phyloP scores from a whole-genome alignment of 1,140 invertebrate genomes.

The Bombus haemorrhoidalis region DNA sequence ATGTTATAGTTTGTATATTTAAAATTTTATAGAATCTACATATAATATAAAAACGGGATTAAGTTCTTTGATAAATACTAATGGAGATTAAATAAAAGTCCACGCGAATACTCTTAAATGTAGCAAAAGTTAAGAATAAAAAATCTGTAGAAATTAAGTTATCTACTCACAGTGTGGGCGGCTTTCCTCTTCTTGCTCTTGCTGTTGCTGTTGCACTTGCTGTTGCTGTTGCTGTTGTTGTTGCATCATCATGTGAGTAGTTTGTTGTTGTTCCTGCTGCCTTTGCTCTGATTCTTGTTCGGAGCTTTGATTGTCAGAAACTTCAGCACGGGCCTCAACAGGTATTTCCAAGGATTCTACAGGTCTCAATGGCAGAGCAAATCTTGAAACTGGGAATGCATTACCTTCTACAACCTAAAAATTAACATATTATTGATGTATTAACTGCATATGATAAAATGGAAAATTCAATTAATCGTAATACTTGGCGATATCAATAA shows the following conservation, averaged over 20 bases:
- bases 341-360: constrained; percentile 77
- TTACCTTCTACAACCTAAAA: constrained; percentile 75
- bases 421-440: neutral
- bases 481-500: neutral
- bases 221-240: constrained; percentile 63
- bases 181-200: constrained; percentile 74
- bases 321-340: constrained; percentile 74
- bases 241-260: constrained; percentile 68
- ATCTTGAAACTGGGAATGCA: constrained; percentile 73
- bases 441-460: neutral
- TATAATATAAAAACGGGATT: neutral
- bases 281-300: constrained; percentile 78
- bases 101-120: neutral
- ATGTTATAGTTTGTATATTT: no score
- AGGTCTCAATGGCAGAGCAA: constrained; percentile 71
- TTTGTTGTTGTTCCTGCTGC: constrained; percentile 71
- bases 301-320: constrained; percentile 64
- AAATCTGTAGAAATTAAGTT: neutral
- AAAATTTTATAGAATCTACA: no score
- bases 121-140: neutral
- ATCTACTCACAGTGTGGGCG: constrained; percentile 85
- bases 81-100: neutral
- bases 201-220: constrained; percentile 64
- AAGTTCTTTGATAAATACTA: neutral
- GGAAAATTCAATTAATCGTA: neutral